Evolutionary conservation across 2,797 vertebrate genomes (phyloP), one percentile per base, ranked within the genome.

Genomic region (Gymnopithys bicolor): DNA sequence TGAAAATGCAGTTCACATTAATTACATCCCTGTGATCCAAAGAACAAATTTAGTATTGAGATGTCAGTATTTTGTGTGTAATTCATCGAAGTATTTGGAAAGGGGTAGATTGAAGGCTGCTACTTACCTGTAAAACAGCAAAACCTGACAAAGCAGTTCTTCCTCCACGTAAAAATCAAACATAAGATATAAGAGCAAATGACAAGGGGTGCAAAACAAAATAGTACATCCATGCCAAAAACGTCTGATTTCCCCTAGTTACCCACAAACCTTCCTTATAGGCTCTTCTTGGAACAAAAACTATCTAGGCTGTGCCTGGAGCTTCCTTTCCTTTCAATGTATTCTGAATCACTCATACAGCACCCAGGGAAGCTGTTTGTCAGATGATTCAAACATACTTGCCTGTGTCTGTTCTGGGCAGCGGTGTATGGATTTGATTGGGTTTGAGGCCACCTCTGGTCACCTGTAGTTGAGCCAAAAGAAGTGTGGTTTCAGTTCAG

Each of bases 391-490:
- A 76, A 3, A 43, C 7, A 10, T 28, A 12, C 10, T 59, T 75
- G 33, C 28, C 49, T 16, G 23, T 19, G 5, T 80, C 30, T 76
- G 43, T 48, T 90, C 39, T 37, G 55, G 56, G 62, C 56, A 77
- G 60, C 59, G 56, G 10, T 1, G 0, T 45, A 7, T 3, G 0
- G 51, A 14, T 52, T 55, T 62, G 24, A 1, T 30, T 78, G 84
- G 37, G 37, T 46, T 60, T 45, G 66, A 81, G 51, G 58, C 28
- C 0, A 2, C 10, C 48, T 58, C 19, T 60, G 55, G 23, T 78
- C 76, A 45, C 28, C 41, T 60, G 4, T 43, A 39, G 33, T 11
- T 60, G 25, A 84, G 43, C 52, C 43, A 22, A 33, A 71, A 67
- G 51, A 52, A 27, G 5, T 11, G 33, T 59, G 10, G 3, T 55